These are phyloP conservation scores for Zapus hudsonius DNA, from an alignment of 2,113 vertebrate genomes.

Conservation along the genomic window DNA sequence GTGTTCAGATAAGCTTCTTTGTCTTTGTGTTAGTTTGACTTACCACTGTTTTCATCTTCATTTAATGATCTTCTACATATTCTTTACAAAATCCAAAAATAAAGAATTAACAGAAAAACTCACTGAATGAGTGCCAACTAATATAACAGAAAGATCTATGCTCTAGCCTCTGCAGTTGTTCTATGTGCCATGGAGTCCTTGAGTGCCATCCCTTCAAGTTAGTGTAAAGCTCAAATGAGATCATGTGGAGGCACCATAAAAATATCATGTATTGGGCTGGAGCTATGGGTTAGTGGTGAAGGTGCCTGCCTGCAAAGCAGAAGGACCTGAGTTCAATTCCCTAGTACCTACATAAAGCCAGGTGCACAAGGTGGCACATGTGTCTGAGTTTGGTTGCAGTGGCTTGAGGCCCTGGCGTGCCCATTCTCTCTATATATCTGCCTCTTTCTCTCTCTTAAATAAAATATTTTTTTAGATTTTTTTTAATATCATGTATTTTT, in stretches of 20 bases:
- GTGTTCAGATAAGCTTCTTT: not conserved
- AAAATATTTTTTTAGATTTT: no score
- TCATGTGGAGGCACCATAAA: not conserved
- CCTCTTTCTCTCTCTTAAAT: no score
- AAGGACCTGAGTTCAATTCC: no score
- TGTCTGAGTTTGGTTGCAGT: no score
- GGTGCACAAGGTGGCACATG: no score
- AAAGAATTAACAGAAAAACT: not conserved
- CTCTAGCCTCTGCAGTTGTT: not conserved
- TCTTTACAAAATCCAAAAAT: constrained; percentile 32
- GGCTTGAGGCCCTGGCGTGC: no score
- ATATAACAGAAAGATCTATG: not conserved
- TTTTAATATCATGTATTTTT: no score
- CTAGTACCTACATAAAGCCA: no score
- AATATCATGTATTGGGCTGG: no score
- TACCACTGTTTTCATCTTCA: not conserved
- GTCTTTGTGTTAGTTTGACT: not conserved
- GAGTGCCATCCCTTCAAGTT: not conserved
- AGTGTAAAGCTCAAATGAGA: not conserved
- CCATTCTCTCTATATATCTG: no score
- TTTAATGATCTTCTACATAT: not conserved
- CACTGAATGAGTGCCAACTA: not conserved
- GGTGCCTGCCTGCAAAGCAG: no score
- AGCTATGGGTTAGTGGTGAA: no score
- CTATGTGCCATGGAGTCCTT: not conserved